Evolutionary conservation across 2,888 invertebrate species (phyloP).

Genomic region (Venusia cambrica): DNA sequence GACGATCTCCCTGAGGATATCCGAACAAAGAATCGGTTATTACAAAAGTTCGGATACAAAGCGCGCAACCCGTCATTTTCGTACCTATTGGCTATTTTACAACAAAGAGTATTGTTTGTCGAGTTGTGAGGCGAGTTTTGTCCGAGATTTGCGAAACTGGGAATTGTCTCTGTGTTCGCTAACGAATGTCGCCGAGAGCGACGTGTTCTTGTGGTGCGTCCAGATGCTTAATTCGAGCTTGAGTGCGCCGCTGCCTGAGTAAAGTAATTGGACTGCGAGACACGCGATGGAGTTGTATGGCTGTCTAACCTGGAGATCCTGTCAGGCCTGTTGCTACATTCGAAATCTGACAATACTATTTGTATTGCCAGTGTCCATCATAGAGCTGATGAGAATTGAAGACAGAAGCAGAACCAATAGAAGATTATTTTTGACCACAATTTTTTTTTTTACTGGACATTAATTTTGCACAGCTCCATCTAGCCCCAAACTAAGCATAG

Average conservation of each 20-base stretch:
- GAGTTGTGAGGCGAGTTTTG: slow-evolving; percentile 61
- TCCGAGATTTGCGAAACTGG: slow-evolving; percentile 72
- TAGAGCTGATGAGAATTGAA: too few species aligned
- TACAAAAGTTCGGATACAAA: slow-evolving; percentile 69
- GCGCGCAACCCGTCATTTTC: slow-evolving; percentile 77
- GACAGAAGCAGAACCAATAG: too few species aligned
- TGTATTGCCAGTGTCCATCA: too few species aligned
- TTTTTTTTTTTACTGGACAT: too few species aligned
- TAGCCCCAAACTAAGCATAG: too few species aligned
- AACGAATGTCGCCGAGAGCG: slow-evolving; percentile 60
- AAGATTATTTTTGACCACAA: too few species aligned
- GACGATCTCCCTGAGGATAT: slow-evolving; percentile 71
- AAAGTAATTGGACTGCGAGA: slow-evolving; percentile 8
- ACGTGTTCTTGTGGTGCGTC: slow-evolving; percentile 33
- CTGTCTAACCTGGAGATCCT: slow-evolving; percentile 4
- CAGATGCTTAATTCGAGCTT: slow-evolving; percentile 13
- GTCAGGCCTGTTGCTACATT: not conserved
- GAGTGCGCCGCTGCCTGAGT: slow-evolving; percentile 2
- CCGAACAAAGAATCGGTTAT: slow-evolving; percentile 69
- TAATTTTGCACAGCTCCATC: too few species aligned
- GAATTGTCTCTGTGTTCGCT: slow-evolving; percentile 70
- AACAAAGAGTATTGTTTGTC: slow-evolving; percentile 69
- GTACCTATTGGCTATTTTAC: slow-evolving; percentile 79
- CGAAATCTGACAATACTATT: too few species aligned
- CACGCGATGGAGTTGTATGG: slow-evolving; percentile 1